Percentiles rank a stretch among this genome's conserved stretches.
These are phyloP conservation scores for Phalanger gymnotis DNA, from an alignment of 2,797 vertebrate species.

Conservation along the genomic window DNA sequence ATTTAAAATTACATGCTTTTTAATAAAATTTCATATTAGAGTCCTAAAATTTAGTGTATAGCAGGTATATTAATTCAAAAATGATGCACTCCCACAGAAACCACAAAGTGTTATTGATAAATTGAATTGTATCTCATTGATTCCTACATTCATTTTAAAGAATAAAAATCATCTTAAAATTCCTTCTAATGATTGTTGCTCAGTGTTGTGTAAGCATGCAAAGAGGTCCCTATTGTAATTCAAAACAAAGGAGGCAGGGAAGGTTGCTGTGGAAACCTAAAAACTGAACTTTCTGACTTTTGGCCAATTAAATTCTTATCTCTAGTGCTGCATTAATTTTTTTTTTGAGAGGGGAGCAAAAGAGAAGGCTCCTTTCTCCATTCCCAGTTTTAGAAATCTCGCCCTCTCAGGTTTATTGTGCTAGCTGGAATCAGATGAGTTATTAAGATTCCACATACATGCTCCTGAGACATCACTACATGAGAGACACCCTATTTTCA, in stretches of 20 bases:
- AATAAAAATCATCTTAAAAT: background rate
- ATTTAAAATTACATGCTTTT: background rate
- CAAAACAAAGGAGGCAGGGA: background rate
- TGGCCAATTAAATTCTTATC: background rate
- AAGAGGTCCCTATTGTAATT: background rate
- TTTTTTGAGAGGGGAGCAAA: background rate
- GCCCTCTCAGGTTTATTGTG: background rate
- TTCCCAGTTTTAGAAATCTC: background rate
- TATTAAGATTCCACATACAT: background rate
- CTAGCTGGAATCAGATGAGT: background rate
- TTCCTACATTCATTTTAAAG: background rate
- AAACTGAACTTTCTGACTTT: background rate
- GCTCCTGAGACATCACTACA: background rate
- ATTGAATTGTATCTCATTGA: background rate
- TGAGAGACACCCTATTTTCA: conserved; percentile 15
- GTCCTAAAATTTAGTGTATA: background rate
- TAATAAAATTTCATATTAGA: background rate
- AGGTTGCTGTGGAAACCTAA: background rate
- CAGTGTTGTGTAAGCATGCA: background rate
- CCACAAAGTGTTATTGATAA: background rate
- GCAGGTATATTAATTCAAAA: background rate
- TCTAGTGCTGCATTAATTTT: background rate
- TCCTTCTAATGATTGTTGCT: background rate
- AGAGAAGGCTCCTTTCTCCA: background rate
- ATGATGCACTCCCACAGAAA: background rate